These are phyloP conservation scores for Sebastes trivittatus DNA, from an alignment of 2,797 vertebrate species.

Conservation along the genomic window DNA sequence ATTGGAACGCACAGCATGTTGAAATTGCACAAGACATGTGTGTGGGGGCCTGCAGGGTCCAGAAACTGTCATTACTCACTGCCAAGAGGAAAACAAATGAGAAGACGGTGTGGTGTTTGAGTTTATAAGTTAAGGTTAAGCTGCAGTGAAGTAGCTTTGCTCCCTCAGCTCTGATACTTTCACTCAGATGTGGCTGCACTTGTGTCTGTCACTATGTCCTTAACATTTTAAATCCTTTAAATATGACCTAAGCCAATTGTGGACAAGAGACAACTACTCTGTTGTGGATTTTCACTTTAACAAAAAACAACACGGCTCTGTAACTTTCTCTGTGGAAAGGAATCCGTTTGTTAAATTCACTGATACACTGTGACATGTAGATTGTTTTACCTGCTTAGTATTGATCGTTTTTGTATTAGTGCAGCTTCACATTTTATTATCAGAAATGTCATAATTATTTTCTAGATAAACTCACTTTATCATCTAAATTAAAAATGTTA, in stretches of 20 bases:
- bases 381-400: background rate
- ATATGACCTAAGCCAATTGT: background rate
- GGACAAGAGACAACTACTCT: background rate
- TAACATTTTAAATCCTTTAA: background rate
- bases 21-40: background rate
- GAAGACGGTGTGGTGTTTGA: background rate
- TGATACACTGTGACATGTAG: background rate
- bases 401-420: background rate
- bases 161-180: background rate
- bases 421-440: background rate
- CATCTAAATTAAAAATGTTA: background rate
- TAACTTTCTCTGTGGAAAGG: background rate
- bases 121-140: background rate
- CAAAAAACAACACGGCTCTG: background rate
- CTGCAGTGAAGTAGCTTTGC: background rate
- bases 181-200: background rate
- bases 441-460: background rate
- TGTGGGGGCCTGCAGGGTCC: background rate
- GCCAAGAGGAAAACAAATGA: conserved; percentile 1
- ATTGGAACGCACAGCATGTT: background rate
- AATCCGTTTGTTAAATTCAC: background rate
- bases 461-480: background rate
- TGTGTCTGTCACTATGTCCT: background rate
- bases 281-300: background rate
- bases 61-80: background rate